A percentile compares a stretch with the other conserved stretches of the same genome.
Evolutionary conservation across 2,113 vertebrate species (phyloP).

Genomic region (Bufo bufo): DNA sequence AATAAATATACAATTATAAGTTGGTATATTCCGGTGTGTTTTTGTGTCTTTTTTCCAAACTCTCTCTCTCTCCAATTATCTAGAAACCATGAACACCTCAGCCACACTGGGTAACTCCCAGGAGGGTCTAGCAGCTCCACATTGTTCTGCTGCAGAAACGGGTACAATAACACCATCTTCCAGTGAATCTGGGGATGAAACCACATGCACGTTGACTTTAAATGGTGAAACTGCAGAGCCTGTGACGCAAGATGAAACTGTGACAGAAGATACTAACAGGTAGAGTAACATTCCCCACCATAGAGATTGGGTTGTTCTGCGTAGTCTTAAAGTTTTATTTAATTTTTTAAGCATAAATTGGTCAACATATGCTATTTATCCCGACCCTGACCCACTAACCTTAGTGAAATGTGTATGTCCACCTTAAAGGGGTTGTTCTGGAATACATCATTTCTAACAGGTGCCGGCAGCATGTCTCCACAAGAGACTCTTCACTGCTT

Average conservation of each 20-base stretch:
- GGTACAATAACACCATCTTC: neutral
- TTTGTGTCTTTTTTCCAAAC: neutral
- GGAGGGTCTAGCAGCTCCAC: conserved; percentile 8
- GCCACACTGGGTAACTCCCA: neutral
- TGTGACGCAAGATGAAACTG: conserved; percentile 5
- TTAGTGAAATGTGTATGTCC: too few species aligned
- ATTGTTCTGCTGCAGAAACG: conserved; percentile 29
- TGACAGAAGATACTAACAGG: conserved; percentile 26
- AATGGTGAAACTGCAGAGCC: conserved; percentile 49
- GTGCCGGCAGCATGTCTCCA: too few species aligned
- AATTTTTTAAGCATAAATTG: too few species aligned
- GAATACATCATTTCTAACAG: too few species aligned
- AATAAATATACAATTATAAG: neutral
- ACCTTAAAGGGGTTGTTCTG: too few species aligned
- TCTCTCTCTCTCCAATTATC: neutral
- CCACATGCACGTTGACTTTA: conserved; percentile 40
- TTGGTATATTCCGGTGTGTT: neutral
- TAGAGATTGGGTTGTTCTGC: too few species aligned
- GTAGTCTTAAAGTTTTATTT: too few species aligned
- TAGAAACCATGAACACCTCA: conserved; percentile 47
- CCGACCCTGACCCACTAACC: too few species aligned
- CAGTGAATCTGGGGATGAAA: neutral
- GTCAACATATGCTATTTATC: too few species aligned
- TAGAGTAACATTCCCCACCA: neutral
- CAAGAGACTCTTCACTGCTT: too few species aligned